phyloP scores from a whole-genome alignment of 2,888 invertebrate species.

The Elegia similella region DNA sequence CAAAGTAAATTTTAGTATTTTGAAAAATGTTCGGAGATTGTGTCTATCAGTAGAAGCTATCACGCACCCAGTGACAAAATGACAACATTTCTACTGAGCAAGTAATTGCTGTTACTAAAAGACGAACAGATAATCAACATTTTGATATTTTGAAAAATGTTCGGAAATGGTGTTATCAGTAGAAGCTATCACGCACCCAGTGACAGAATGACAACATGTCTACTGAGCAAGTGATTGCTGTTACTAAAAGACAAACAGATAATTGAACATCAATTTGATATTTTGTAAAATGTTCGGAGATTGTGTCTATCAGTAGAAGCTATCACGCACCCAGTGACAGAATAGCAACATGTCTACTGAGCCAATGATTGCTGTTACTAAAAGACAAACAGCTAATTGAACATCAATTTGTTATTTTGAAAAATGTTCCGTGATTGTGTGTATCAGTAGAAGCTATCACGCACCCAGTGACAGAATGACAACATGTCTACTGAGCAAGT shows the following conservation, averaged over 20 bases:
- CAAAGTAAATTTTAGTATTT: too few relatives aligned
- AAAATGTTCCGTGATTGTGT: too few relatives aligned
- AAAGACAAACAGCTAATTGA: too few relatives aligned
- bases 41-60: constrained; percentile 16
- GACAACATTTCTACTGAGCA: constrained; percentile 22
- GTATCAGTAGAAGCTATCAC: constrained; percentile 17
- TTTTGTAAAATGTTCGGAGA: not conserved
- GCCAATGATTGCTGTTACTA: not conserved
- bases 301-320: constrained; percentile 7
- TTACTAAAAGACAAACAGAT: not conserved
- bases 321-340: constrained; percentile 27
- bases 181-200: constrained; percentile 22
- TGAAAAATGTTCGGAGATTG: not conserved
- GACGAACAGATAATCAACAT: not conserved
- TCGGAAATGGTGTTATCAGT: not conserved
- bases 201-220: constrained; percentile 28
- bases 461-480: constrained; percentile 26
- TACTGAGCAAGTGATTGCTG: constrained; percentile 24
- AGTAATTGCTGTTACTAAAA: constrained; percentile 16
- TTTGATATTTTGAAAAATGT: too few relatives aligned
- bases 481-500: constrained; percentile 28
- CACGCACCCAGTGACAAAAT: constrained; percentile 27
- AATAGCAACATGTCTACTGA: constrained; percentile 22
- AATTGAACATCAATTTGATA: too few relatives aligned
- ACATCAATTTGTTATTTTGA: too few relatives aligned